Base-by-base conservation (phyloP, 2,113 vertebrate species). In the Fulica atra region DNA sequence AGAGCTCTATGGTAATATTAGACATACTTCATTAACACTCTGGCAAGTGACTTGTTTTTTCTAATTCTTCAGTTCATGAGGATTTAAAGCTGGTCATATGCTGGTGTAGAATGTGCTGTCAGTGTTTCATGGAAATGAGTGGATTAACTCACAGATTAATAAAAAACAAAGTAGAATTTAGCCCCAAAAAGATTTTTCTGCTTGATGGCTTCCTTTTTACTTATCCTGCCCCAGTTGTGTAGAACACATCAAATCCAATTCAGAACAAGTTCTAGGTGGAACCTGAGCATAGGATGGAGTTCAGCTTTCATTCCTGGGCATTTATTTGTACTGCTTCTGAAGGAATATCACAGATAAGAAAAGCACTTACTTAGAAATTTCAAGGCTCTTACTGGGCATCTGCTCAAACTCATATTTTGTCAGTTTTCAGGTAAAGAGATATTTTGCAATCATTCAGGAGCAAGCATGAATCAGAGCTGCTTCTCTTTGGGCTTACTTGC, bases 201-300 rank as follows among this genome's bases (percentile, higher is more conserved):
- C 25, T 61, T 64, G 26, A 44, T 76, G 13, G 6, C 3, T 76
- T 74, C 11, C 14, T 36, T 76, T 63, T 66, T 2, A 25, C 25
- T 61, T 35, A 0, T 7, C 21, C 29, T 44, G 3, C 5, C 23
- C 8, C 23, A 40, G 0, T 6, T 83, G 5, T n/a, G 6, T 50
- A 17, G 44, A 66, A 50, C 29, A 53, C 13, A 70, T 35, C 59
- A 84, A 81, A 92, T 64, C 40, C 25, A 50, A 40, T 44, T 88
- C 71, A 65, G 35, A 74, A 18, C 16, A 89, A 92, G 57, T 19
- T 20, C 10, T 76, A 42, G 24, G 26, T 51, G 26, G 16, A 88
- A 70, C 36, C 42, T 77, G 54, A 53, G 13, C 0, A 76, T 44
- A 51, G 33, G 9, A 26, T 33, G 28, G 38, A 60, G 16, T 73